Evolutionary conservation across 2,797 vertebrate species (phyloP).

Genomic region (Channallabes apus): DNA sequence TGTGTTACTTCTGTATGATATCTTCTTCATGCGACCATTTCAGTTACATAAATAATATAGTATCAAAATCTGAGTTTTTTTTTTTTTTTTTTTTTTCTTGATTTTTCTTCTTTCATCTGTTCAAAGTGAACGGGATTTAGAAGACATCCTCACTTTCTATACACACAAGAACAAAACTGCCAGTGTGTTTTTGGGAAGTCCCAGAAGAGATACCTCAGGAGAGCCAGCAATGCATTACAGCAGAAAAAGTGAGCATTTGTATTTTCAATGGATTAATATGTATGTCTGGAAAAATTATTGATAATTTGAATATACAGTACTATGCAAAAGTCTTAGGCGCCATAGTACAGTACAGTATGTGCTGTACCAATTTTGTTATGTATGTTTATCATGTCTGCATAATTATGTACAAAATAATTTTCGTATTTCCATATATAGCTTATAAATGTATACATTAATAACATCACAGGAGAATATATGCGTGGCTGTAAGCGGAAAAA

Average conservation of each 20-base stretch:
- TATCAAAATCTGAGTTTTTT: not conserved
- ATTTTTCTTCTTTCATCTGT: conserved; percentile 41
- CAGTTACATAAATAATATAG: conserved; percentile 17
- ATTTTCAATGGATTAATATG: not conserved
- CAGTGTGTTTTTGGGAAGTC: conserved; percentile 84
- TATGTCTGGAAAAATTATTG: not conserved
- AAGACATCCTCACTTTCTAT: conserved; percentile 94
- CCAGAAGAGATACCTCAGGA: conserved; percentile 65
- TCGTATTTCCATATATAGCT: too few relatives aligned
- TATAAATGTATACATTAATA: too few relatives aligned
- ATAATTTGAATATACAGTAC: not conserved
- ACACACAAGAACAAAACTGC: conserved; percentile 92
- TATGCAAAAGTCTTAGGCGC: too few relatives aligned
- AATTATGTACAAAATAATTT: too few relatives aligned
- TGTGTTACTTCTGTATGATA: conserved; percentile 27
- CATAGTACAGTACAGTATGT: too few relatives aligned
- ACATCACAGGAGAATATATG: too few relatives aligned
- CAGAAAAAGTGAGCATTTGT: conserved; percentile 74
- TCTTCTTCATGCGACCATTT: conserved; percentile 43
- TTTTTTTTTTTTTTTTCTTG: not conserved
- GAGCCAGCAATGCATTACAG: conserved; percentile 63
- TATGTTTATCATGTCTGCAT: too few relatives aligned
- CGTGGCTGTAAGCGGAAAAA: too few relatives aligned
- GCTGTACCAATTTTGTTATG: too few relatives aligned
- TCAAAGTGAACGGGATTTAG: conserved; percentile 89